Evolutionary conservation across 2,113 vertebrate genomes (phyloP).

Genomic region (Tachysurus vachellii): DNA sequence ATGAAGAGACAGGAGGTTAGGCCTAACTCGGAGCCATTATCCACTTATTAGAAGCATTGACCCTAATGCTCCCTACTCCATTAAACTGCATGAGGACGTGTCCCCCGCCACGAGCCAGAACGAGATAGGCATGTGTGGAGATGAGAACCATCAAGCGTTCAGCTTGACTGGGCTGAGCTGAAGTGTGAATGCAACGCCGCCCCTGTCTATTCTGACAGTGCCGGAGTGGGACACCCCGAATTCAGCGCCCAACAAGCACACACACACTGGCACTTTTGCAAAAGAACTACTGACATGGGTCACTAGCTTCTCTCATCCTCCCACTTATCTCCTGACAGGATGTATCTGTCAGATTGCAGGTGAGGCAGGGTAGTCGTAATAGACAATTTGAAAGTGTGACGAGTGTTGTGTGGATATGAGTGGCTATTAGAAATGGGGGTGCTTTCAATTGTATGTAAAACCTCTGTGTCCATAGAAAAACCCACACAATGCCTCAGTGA

Average conservation of each 20-base stretch:
- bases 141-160: constrained; percentile 65
- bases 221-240: constrained; percentile 57
- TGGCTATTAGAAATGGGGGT: constrained; percentile 9
- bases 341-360: constrained; percentile 51
- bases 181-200: constrained; percentile 72
- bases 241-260: constrained; percentile 54
- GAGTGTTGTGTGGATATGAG: constrained; percentile 36
- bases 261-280: constrained; percentile 52
- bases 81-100: constrained; percentile 62
- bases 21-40: constrained; percentile 68
- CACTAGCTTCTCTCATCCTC: constrained; percentile 48
- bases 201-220: constrained; percentile 67
- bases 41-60: constrained; percentile 65
- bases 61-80: constrained; percentile 70
- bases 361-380: constrained; percentile 33
- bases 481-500: not conserved
- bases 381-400: constrained; percentile 57
- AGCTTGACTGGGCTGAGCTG: constrained; percentile 75
- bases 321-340: constrained; percentile 58
- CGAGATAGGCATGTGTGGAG: constrained; percentile 57
- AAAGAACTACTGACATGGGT: constrained; percentile 58
- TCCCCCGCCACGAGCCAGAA: constrained; percentile 51
- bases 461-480: not conserved
- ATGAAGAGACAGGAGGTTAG: constrained; percentile 60
- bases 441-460: constrained; percentile 18